These are phyloP conservation scores for Pituophis catenifer DNA, from an alignment of 2,113 vertebrate genomes.

Conservation along the genomic window DNA sequence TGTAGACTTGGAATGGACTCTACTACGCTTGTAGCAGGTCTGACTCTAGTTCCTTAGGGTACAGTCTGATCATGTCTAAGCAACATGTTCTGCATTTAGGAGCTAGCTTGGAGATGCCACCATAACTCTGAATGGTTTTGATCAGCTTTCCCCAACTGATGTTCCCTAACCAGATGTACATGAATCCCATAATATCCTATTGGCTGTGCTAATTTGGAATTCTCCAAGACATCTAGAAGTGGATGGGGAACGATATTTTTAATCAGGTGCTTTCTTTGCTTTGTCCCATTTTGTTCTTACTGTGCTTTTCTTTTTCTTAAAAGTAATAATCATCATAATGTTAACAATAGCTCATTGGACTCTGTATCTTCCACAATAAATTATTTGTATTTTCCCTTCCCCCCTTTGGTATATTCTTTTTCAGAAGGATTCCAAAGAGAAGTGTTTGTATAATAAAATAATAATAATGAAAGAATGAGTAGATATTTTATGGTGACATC, in stretches of 20 bases:
- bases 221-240: background rate
- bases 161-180: background rate
- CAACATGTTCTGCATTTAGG: background rate
- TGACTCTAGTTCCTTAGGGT: background rate
- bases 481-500: background rate
- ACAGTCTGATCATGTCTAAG: background rate
- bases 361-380: background rate
- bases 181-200: background rate
- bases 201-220: background rate
- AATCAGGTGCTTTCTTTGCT: background rate
- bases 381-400: background rate
- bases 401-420: conserved; percentile 14
- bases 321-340: background rate
- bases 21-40: background rate
- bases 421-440: conserved; percentile 40
- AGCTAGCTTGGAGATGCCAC: conserved; percentile 6
- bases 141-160: background rate
- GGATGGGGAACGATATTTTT: background rate
- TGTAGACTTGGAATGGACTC: background rate
- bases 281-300: conserved; percentile 22
- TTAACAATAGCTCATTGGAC: background rate
- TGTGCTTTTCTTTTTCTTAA: background rate
- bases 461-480: background rate
- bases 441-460: background rate
- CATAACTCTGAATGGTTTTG: conserved; percentile 16